Base-by-base conservation (phyloP, 2,113 vertebrate genomes). In the Brachionichthys hirsutus region DNA sequence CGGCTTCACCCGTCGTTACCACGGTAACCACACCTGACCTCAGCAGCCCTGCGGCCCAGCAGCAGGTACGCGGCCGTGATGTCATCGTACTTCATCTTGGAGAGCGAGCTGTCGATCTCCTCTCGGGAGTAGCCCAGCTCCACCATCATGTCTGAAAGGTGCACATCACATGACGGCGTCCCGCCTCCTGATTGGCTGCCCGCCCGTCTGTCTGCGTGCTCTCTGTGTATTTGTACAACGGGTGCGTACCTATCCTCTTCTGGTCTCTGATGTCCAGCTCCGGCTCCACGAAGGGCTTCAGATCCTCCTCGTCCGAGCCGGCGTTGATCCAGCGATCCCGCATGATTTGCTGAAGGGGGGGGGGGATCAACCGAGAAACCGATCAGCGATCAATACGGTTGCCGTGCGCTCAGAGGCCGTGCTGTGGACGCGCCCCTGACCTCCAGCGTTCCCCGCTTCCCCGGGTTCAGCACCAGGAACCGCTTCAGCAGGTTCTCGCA, bases 401-500 rank as follows among this genome's bases (percentile, higher is more conserved):
- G 3, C 3, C 6, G 12, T 12, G 12, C 12, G 9, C 36, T 38
- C 9, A 38, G 36, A 11, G 9, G 36, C 3, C 36, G 10, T 38
- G 36, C 9, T n/a, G n/a, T n/a, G n/a, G n/a, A n/a, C n/a, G n/a
- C n/a, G n/a, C n/a, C n/a, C 20, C 60, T 62, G 86, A 96, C 95
- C 89, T 96, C 95, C 83, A 97, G 88, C 70, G 92, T 96, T 76
- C 95, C 94, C 80, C 95, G 84, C 70, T 96, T 96, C 49, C 93
- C 78, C 19, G 95, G 95, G 73, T 97, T 95, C 73, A 97, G 87
- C 35, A 96, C 95, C 62, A 97, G 83, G 2, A 97, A 87, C 44
- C 93, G 95, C 82, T 96, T 97, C 20, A 97, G 93, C 0, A 97
- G 91, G 82, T 97, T 97, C 86, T 97, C 95, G 83, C 95, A 97